Conservation (phyloP, 2,888 invertebrate species). For the Uloborus plumipes region DNA sequence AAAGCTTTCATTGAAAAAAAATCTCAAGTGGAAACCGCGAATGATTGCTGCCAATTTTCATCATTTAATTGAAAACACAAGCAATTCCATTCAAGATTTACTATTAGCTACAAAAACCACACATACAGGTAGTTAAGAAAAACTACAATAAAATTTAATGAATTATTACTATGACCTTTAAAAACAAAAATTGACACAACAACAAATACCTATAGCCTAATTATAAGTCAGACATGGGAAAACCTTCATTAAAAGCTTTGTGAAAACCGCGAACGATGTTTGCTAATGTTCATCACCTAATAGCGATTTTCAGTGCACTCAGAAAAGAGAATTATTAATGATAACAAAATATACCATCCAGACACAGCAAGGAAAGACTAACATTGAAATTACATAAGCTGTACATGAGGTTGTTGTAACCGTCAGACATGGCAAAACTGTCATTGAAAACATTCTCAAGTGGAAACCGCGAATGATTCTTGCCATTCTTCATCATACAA, state of each 20-base stretch:
- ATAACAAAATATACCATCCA: too few relatives aligned
- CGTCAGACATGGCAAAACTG: not conserved
- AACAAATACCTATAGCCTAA: too few relatives aligned
- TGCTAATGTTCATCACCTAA: too few relatives aligned
- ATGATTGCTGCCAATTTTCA: not conserved
- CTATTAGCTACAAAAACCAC: too few relatives aligned
- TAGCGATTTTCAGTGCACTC: too few relatives aligned
- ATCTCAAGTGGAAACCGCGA: conserved; percentile 23
- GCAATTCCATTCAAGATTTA: not conserved
- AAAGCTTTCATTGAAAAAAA: conserved; percentile 5
- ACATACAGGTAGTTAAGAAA: too few relatives aligned
- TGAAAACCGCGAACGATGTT: conserved; percentile 2
- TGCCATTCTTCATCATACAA: not conserved
- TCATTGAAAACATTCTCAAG: conserved; percentile 21
- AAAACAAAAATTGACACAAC: too few relatives aligned
- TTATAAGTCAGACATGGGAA: too few relatives aligned
- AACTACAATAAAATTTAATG: too few relatives aligned
- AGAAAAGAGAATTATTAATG: too few relatives aligned
- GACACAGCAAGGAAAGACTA: not conserved
- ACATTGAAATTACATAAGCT: not conserved
- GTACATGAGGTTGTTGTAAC: too few relatives aligned
- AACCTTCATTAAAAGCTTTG: not conserved
- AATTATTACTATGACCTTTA: too few relatives aligned
- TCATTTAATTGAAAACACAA: not conserved
- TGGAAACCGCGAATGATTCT: conserved; percentile 22